These are phyloP conservation scores for Cephus sareptanus DNA, from an alignment of 2,888 invertebrate genomes.

Conservation along the genomic window DNA sequence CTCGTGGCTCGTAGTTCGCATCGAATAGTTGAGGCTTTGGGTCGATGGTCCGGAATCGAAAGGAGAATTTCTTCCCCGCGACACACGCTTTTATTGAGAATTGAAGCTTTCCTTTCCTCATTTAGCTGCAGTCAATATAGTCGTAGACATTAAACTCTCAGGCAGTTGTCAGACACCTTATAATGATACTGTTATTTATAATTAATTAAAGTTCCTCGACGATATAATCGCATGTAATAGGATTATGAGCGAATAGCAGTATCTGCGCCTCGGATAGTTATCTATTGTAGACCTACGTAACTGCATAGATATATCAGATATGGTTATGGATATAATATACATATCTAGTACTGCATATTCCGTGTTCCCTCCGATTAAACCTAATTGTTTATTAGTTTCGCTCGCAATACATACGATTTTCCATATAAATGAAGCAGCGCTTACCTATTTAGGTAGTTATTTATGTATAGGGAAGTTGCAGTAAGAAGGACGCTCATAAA, in stretches of 20 bases:
- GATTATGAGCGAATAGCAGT: conserved; percentile 6
- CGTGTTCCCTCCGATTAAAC: conserved; percentile 15
- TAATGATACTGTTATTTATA: not conserved
- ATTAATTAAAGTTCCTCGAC: conserved; percentile 8
- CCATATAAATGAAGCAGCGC: not conserved
- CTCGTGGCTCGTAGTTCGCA: not conserved
- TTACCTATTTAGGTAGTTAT: not conserved
- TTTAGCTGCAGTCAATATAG: not conserved
- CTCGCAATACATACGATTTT: not conserved
- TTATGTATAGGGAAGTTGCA: not conserved
- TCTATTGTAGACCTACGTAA: not conserved
- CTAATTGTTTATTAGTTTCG: conserved; percentile 19
- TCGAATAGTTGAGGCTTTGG: not conserved
- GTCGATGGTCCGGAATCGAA: not conserved
- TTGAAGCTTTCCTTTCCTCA: not conserved
- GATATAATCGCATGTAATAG: not conserved
- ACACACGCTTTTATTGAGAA: not conserved
- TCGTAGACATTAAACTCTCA: not conserved
- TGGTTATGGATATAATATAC: too few relatives aligned
- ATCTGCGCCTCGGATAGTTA: not conserved
- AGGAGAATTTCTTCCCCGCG: not conserved
- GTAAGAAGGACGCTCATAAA: not conserved
- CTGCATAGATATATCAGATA: too few relatives aligned
- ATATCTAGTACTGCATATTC: not conserved
- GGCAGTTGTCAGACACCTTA: not conserved